Conservation (phyloP, 2,888 invertebrate genomes). For the Lycocerus yunnanus region DNA sequence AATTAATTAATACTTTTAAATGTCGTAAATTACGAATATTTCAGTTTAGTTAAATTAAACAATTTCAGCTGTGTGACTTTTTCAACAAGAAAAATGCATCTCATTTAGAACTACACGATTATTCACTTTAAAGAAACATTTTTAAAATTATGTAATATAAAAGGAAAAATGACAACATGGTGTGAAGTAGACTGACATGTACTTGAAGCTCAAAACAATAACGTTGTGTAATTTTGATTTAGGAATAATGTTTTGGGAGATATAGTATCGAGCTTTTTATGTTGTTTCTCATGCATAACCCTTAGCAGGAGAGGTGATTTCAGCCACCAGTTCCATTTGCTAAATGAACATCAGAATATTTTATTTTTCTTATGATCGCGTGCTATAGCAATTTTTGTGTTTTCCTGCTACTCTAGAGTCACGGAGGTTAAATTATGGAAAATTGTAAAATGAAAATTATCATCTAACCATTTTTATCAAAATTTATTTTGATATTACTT, state of each 20-base stretch:
- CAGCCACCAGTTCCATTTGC: conserved; percentile 28
- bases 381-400: conserved; percentile 8
- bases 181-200: background rate
- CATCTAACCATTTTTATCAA: background rate
- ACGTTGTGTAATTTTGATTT: conserved; percentile 13
- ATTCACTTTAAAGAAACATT: background rate
- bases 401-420: conserved; percentile 1
- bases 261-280: conserved; percentile 15
- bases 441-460: background rate
- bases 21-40: background rate
- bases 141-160: background rate
- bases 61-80: background rate
- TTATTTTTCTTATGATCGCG: conserved; percentile 24
- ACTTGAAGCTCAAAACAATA: conserved; percentile 6
- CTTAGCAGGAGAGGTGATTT: conserved; percentile 11
- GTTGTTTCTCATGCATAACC: conserved; percentile 11
- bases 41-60: background rate
- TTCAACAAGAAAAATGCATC: background rate
- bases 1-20: background rate
- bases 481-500: background rate
- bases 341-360: conserved; percentile 33
- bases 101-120: background rate
- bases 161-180: background rate
- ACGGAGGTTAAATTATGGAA: conserved; percentile 5
- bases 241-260: conserved; percentile 7